Evolutionary conservation across 2,888 invertebrate genomes (phyloP).

Genomic region (Ashinkailepas kermadecensis): DNA sequence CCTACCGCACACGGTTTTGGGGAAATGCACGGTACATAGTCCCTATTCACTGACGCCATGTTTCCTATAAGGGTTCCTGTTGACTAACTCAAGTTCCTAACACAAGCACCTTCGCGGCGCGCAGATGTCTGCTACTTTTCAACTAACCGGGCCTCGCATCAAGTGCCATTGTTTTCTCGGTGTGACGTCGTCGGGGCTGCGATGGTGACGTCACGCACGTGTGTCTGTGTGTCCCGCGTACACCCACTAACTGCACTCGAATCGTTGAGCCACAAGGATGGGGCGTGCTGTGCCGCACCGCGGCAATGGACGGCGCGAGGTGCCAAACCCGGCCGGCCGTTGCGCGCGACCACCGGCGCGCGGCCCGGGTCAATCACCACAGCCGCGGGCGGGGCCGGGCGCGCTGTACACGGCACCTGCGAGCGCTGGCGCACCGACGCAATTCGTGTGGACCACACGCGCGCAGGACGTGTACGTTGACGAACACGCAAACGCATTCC

Average conservation of each 20-base stretch:
- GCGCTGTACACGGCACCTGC: neutral
- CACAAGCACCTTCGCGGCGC: conserved; percentile 10
- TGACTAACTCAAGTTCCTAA: conserved; percentile 23
- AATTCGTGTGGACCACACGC: neutral
- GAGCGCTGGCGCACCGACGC: neutral
- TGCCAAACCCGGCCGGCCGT: no score
- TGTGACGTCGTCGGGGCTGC: no score
- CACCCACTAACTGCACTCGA: neutral
- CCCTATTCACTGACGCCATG: conserved; percentile 12
- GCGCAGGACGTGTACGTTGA: neutral
- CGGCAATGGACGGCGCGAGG: neutral
- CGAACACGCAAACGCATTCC: neutral
- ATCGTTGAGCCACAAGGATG: neutral
- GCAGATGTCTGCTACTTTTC: neutral
- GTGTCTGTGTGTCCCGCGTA: neutral
- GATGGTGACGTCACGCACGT: neutral
- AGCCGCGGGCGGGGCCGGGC: neutral
- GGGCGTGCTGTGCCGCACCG: neutral
- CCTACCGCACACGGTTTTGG: conserved; percentile 5
- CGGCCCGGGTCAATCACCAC: no score
- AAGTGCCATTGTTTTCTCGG: conserved; percentile 16
- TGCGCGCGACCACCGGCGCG: no score
- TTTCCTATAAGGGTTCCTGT: conserved; percentile 21
- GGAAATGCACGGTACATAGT: conserved; percentile 20
- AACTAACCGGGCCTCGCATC: conserved; percentile 23